A percentile compares a stretch with the other conserved stretches of the same genome.
These are phyloP conservation scores for Collichthys lucidus DNA, from an alignment of 2,113 vertebrate genomes.

Conservation along the genomic window DNA sequence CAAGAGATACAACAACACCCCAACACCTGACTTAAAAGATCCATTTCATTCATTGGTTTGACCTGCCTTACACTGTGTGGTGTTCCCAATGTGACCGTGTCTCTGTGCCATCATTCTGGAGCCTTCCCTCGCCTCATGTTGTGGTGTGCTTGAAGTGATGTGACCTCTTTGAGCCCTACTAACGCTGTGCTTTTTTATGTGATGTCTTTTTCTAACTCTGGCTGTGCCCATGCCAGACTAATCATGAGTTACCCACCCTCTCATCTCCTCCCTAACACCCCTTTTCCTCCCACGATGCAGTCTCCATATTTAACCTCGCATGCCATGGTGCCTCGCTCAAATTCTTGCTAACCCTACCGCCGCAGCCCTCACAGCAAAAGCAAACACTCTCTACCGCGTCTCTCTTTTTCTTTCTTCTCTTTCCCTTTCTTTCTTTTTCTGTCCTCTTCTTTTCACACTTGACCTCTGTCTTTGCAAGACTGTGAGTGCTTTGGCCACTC, in stretches of 20 bases:
- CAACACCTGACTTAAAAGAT: slow-evolving; percentile 7
- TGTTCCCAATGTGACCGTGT: slow-evolving; percentile 63
- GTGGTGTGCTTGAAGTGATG: slow-evolving; percentile 86
- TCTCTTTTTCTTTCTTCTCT: slow-evolving; percentile 55
- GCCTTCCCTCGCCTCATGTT: slow-evolving; percentile 56
- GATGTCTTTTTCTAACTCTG: slow-evolving; percentile 77
- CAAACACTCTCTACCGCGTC: slow-evolving; percentile 59
- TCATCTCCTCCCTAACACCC: slow-evolving; percentile 35
- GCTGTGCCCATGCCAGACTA: slow-evolving; percentile 71
- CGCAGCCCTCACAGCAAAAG: slow-evolving; percentile 68
- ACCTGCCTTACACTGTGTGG: slow-evolving; percentile 51
- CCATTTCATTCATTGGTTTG: slow-evolving; percentile 67
- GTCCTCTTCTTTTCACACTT: slow-evolving; percentile 71
- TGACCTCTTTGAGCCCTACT: slow-evolving; percentile 62
- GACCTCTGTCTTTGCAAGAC: slow-evolving; percentile 90
- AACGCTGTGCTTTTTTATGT: slow-evolving; percentile 80
- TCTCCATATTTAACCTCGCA: slow-evolving; percentile 87
- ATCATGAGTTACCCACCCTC: slow-evolving; percentile 66
- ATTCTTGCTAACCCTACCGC: slow-evolving; percentile 76
- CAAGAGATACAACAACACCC: slow-evolving; percentile 11
- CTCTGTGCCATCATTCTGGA: slow-evolving; percentile 64
- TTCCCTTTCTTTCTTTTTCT: slow-evolving; percentile 60
- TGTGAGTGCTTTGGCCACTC: slow-evolving; percentile 99
- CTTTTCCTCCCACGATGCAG: slow-evolving; percentile 37
- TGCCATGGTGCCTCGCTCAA: slow-evolving; percentile 85